Evolutionary conservation across 2,113 vertebrate genomes (phyloP).

Genomic region (Mirza zaza): DNA sequence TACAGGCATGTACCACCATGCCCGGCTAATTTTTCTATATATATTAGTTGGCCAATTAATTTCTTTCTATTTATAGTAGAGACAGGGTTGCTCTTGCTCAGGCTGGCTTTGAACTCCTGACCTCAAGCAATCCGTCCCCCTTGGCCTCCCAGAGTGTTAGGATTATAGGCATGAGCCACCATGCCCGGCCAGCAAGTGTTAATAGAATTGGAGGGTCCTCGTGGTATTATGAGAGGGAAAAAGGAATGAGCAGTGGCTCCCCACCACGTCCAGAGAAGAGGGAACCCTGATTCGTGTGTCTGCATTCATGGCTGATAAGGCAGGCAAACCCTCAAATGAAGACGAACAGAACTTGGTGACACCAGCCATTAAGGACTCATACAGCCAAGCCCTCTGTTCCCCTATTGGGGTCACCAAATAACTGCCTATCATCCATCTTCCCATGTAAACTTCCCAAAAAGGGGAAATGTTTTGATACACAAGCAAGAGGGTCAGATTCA

Average conservation of each 20-base stretch:
- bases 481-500: not conserved
- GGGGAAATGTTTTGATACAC: not conserved
- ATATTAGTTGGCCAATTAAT: too few species aligned
- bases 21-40: too few species aligned
- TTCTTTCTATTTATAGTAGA: too few species aligned
- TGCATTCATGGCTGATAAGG: not conserved
- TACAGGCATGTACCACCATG: too few species aligned
- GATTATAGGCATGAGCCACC: too few species aligned
- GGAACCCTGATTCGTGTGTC: fast-evolving
- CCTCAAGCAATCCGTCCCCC: too few species aligned
- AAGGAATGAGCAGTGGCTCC: not conserved
- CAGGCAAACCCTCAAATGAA: not conserved
- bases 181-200: not conserved
- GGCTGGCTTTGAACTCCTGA: too few species aligned
- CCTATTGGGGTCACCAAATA: not conserved
- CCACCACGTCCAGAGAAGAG: not conserved
- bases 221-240: not conserved
- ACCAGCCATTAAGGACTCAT: too few species aligned
- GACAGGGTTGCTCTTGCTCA: too few species aligned
- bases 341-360: not conserved
- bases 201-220: not conserved
- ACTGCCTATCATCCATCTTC: not conserved
- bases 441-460: not conserved
- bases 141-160: too few species aligned
- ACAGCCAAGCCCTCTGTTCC: not conserved